Evolutionary conservation across 2,113 vertebrate species (phyloP).

Genomic region (Dicentrarchus labrax): DNA sequence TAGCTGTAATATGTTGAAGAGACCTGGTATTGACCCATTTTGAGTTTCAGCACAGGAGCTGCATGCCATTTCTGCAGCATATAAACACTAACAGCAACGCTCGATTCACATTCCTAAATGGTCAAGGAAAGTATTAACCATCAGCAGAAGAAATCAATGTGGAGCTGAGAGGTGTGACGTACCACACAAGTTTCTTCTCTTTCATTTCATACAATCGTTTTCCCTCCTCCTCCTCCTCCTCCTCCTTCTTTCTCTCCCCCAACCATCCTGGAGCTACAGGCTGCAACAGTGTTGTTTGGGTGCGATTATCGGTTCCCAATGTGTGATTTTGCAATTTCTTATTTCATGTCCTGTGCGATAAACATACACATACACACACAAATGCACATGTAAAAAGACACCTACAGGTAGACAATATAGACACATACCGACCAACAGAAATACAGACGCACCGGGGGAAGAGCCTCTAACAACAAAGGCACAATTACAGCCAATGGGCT

Average conservation of each 20-base stretch:
- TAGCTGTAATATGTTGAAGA: not conserved
- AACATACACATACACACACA: constrained; percentile 3
- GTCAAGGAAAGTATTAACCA: constrained; percentile 29
- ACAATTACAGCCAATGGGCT: not conserved
- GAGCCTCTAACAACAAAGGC: not conserved
- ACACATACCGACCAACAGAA: constrained; percentile 2
- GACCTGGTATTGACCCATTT: not conserved
- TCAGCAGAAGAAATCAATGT: constrained; percentile 32
- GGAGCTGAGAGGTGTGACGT: not conserved
- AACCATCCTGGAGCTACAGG: constrained; percentile 19
- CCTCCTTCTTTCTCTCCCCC: not conserved
- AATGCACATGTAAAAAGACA: constrained; percentile 6
- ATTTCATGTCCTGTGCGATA: constrained; percentile 42
- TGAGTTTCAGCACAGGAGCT: not conserved
- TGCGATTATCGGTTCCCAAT: constrained; percentile 55
- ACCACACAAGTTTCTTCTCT: not conserved
- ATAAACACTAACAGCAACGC: not conserved
- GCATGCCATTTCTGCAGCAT: not conserved
- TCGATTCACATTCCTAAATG: constrained; percentile 3
- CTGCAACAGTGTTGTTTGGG: constrained; percentile 50
- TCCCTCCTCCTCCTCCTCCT: not conserved
- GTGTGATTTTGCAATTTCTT: constrained; percentile 47
- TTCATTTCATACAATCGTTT: constrained; percentile 10
- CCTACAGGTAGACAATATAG: not conserved
- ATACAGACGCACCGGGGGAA: constrained; percentile 19